phyloP scores from a whole-genome alignment of 1,140 invertebrate genomes.

The Pteromalus puparum region DNA sequence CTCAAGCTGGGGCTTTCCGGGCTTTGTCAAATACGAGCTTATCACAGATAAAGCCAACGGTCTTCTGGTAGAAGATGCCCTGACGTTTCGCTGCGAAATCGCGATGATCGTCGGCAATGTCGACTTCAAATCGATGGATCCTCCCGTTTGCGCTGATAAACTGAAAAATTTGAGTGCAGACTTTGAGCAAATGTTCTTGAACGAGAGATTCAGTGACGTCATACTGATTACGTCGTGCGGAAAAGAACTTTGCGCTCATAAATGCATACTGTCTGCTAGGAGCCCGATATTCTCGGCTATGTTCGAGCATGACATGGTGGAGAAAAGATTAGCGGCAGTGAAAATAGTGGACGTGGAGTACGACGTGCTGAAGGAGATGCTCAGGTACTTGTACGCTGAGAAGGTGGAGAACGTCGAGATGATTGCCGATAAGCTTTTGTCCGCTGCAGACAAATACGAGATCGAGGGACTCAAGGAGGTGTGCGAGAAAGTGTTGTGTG shows the following conservation, averaged over 20 bases:
- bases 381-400: constrained; percentile 20
- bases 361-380: constrained; percentile 15
- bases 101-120: not conserved
- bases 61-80: not conserved
- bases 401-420: constrained; percentile 11
- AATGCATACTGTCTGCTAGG: not conserved
- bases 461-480: constrained; percentile 6
- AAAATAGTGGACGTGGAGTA: constrained; percentile 10
- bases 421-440: constrained; percentile 3
- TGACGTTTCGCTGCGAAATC: not conserved
- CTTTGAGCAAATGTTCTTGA: not conserved
- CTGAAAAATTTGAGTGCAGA: too few species aligned
- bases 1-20: not conserved
- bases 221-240: not conserved
- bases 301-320: constrained; percentile 23
- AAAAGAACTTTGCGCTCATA: constrained; percentile 12
- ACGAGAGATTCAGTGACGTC: constrained; percentile 7
- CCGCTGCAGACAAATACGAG: constrained; percentile 40
- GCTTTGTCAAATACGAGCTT: not conserved
- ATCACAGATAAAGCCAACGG: not conserved
- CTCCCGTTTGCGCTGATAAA: too few species aligned
- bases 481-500: constrained; percentile 13
- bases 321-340: constrained; percentile 1
- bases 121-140: too few species aligned
- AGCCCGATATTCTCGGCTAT: constrained; percentile 36